These are phyloP conservation scores for Gallinago nigripennis DNA, from an alignment of 2,797 vertebrate genomes.

Conservation along the genomic window DNA sequence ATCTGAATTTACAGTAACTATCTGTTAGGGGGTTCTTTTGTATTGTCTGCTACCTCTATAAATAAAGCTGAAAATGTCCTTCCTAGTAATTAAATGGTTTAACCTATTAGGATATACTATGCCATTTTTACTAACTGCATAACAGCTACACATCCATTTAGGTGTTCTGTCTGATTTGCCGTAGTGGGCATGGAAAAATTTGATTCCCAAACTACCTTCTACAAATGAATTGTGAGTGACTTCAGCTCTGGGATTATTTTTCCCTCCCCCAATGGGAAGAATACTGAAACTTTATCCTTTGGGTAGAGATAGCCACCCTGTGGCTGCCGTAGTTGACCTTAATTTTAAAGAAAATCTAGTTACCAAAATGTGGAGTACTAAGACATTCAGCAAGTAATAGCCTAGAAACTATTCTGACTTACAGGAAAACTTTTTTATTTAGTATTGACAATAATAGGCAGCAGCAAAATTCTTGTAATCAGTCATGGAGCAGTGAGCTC, in stretches of 20 bases:
- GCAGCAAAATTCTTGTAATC: background rate
- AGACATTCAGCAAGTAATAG: background rate
- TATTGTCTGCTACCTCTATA: background rate
- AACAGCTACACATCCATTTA: background rate
- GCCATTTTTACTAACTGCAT: rapidly evolving
- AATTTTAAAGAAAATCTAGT: background rate
- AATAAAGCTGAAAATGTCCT: background rate
- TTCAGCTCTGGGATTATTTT: background rate
- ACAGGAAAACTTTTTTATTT: background rate
- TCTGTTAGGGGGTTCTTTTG: background rate
- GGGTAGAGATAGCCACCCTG: background rate
- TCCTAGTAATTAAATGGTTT: background rate
- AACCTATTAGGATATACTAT: background rate
- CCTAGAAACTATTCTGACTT: background rate
- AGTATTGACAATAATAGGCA: background rate
- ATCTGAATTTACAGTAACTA: background rate
- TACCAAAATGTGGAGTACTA: background rate
- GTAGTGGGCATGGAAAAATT: background rate
- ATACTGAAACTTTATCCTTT: background rate
- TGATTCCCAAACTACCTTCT: background rate
- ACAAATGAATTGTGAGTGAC: background rate
- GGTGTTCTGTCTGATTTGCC: background rate
- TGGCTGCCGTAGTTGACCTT: background rate
- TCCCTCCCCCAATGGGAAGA: background rate
- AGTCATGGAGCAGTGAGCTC: background rate